A percentile compares a stretch with the other conserved stretches of the same genome.
phyloP scores from a whole-genome alignment of 1,140 invertebrate genomes.

The Marisa cornuarietis region DNA sequence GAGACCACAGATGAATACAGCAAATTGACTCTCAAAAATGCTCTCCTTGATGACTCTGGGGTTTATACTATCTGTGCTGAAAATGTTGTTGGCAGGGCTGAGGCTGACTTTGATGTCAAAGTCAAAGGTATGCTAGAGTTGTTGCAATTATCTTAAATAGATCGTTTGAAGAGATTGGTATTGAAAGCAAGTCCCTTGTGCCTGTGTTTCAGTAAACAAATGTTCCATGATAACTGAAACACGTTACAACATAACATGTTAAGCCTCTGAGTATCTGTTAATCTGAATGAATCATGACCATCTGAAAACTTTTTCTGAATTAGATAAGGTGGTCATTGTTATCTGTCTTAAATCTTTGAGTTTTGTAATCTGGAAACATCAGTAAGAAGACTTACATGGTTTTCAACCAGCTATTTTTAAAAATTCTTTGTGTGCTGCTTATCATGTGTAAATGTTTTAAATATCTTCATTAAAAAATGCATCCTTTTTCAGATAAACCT shows the following conservation, averaged over 20 bases:
- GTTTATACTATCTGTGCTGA: slow-evolving; percentile 60
- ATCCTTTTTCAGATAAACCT: slow-evolving; percentile 77
- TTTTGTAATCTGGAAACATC: too few species aligned
- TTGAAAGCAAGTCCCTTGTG: too few species aligned
- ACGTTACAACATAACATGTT: too few species aligned
- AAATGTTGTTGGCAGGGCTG: slow-evolving; percentile 61
- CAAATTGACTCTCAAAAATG: slow-evolving; percentile 59
- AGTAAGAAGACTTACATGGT: background rate
- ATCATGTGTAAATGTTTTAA: background rate
- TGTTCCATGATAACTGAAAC: background rate
- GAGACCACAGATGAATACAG: slow-evolving; percentile 56
- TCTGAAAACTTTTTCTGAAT: too few species aligned
- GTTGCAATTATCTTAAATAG: too few species aligned
- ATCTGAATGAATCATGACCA: too few species aligned
- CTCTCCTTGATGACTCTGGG: slow-evolving; percentile 54
- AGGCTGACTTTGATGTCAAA: slow-evolving; percentile 59
- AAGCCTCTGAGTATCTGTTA: too few species aligned
- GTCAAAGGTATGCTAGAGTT: slow-evolving; percentile 71
- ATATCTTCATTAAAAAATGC: background rate
- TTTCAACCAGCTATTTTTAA: background rate
- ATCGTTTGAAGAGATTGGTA: too few species aligned
- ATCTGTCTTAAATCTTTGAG: too few species aligned
- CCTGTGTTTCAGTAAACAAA: too few species aligned
- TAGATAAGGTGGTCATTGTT: too few species aligned
- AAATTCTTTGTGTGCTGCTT: background rate